A percentile compares a stretch with the other conserved stretches of the same genome.
Evolutionary conservation across 2,113 vertebrate genomes (phyloP).

Genomic region (Jaculus jaculus): DNA sequence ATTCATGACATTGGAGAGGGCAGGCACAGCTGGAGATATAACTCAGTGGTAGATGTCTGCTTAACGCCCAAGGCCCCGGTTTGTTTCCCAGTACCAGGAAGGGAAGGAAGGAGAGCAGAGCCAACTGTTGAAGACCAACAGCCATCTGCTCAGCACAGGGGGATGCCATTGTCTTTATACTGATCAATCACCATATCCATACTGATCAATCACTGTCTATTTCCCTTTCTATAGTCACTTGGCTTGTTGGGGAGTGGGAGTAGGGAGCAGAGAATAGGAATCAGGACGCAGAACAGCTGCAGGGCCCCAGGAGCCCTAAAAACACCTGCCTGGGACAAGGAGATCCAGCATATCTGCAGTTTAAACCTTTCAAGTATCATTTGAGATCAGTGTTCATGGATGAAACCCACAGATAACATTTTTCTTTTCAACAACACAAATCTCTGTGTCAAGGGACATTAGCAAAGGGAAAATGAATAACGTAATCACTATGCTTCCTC

Average conservation of each 20-base stretch:
- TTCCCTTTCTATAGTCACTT: neutral
- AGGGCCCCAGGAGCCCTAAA: neutral
- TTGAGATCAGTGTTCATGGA: neutral
- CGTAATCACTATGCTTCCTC: slow-evolving; percentile 25
- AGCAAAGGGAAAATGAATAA: neutral
- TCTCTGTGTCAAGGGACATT: neutral
- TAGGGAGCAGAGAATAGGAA: neutral
- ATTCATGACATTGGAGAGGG: neutral
- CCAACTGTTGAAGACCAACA: fast-evolving
- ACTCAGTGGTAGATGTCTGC: neutral
- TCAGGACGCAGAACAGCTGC: neutral
- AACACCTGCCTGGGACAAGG: neutral
- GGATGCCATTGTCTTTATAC: fast-evolving
- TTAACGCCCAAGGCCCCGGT: neutral
- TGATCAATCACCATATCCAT: fast-evolving
- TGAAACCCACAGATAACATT: neutral
- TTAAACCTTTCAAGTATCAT: neutral
- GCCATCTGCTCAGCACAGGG: fast-evolving
- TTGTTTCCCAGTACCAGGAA: neutral
- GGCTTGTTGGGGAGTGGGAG: neutral
- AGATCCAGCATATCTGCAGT: neutral
- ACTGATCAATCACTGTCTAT: fast-evolving
- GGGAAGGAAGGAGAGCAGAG: neutral
- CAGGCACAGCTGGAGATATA: neutral
- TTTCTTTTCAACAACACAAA: neutral